phyloP scores from a whole-genome alignment of 2,888 invertebrate species.

The Timandra comae region DNA sequence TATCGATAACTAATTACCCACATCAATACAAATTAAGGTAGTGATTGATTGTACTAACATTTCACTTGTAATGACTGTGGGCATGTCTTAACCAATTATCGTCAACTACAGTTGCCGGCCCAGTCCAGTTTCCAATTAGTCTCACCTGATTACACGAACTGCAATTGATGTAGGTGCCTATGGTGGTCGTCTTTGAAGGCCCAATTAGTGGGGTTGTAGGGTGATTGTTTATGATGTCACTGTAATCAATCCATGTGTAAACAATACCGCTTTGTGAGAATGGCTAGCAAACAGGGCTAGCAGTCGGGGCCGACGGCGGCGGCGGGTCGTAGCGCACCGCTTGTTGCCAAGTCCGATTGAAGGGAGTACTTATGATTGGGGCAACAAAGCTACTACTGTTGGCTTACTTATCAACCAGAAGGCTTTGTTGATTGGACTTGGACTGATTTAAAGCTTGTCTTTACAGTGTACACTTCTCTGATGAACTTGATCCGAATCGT shows the following conservation, averaged over 20 bases:
- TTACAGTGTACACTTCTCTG: neutral
- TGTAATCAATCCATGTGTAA: constrained; percentile 43
- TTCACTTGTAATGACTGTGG: no score
- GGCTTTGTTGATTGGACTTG: neutral
- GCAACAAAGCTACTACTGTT: neutral
- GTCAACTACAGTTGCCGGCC: no score
- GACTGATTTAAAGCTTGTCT: neutral
- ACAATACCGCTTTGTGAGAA: constrained; percentile 42
- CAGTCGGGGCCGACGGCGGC: neutral
- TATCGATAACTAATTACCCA: no score
- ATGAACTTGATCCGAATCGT: neutral
- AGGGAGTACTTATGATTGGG: neutral
- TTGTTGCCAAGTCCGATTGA: neutral
- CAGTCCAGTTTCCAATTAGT: no score
- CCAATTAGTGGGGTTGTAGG: constrained; percentile 38
- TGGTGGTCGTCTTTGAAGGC: constrained; percentile 23
- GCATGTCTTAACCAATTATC: no score
- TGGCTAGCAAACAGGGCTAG: neutral
- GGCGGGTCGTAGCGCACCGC: neutral
- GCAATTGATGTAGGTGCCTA: neutral
- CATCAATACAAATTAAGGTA: no score
- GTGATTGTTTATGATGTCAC: constrained; percentile 37
- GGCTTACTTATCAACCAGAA: neutral
- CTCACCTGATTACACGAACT: no score
- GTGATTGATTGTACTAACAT: no score